Evolutionary conservation across 92 coral and sea anemone species (phyloP).

Genomic region (Porites rus): DNA sequence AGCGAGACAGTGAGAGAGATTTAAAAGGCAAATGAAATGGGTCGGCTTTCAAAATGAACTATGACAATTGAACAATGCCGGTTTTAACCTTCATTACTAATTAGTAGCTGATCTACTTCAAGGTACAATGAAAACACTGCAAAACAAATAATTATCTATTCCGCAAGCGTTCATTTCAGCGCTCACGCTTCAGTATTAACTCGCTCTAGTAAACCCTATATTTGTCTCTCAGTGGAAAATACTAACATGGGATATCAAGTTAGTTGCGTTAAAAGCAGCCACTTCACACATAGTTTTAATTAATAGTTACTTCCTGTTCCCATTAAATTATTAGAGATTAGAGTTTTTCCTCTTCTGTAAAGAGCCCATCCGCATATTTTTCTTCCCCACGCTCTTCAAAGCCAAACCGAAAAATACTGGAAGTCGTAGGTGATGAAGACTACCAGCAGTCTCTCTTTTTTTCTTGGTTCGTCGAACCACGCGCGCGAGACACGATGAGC

Average conservation of each 20-base stretch:
- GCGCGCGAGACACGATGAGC: too few species aligned
- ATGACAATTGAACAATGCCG: neutral
- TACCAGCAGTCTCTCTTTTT: too few species aligned
- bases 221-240: neutral
- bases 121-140: neutral
- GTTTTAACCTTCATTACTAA: neutral
- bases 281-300: neutral
- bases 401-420: too few species aligned
- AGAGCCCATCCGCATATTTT: too few species aligned
- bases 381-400: too few species aligned
- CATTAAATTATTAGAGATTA: neutral
- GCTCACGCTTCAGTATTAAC: neutral
- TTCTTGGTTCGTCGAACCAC: too few species aligned
- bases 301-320: neutral
- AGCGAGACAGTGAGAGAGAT: slow-evolving; percentile 5
- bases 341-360: neutral
- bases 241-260: neutral
- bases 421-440: too few species aligned
- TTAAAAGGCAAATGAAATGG: slow-evolving; percentile 18
- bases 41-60: slow-evolving; percentile 11
- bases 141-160: neutral
- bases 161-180: neutral
- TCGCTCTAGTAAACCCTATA: neutral
- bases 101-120: neutral
- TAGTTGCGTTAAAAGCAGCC: neutral